Evolutionary conservation across 1,140 invertebrate genomes (phyloP), one percentile per base, ranked within the genome.

Genomic region (Epicauta chinensis): DNA sequence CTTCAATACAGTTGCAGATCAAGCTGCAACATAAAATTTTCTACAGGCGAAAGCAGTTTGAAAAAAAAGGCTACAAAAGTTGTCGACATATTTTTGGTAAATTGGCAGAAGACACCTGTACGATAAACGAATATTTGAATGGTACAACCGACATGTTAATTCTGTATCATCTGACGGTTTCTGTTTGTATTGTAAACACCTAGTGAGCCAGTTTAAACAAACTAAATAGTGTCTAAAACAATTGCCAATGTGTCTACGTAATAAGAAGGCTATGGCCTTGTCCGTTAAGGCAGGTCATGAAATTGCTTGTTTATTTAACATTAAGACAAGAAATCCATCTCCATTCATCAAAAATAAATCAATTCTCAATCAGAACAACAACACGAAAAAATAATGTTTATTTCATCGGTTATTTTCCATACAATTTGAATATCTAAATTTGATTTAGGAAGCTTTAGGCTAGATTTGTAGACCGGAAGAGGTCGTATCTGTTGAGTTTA

Each of bases 101-200:
- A 36, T 35, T n/a, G 15, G 13, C 5, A 11, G 35, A 10, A 32
- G 23, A 38, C 51, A 53, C 51, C 51, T 53, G 40, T 51, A 51
- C 30, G 42, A 43, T 30, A 14, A 44, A 45, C 37, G 40, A 45
- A 52, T 47, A 41, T 47, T 39, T 53, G 34, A 55, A 51, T 55
- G 16, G 50, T 42, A 37, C 23, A 52, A 58, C 51, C 35, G 47
- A 32, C 36, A 35, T 40, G 51, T 45, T 47, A 56, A 57, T 60
- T 52, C 53, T 49, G 60, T 61, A 61, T 61, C 60, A 61, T 61
- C 57, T 59, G 54, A 56, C 54, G 48, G 50, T 50, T 46, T 53
- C 38, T 61, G 60, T 61, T 61, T 61, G 60, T 51, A 61, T 47
- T 50, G 60, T 59, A 61, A 61, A 61, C 57, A 61, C 49, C 51